Evolutionary conservation across 2,888 invertebrate genomes (phyloP).

Genomic region (Blastobasis lacticolella): DNA sequence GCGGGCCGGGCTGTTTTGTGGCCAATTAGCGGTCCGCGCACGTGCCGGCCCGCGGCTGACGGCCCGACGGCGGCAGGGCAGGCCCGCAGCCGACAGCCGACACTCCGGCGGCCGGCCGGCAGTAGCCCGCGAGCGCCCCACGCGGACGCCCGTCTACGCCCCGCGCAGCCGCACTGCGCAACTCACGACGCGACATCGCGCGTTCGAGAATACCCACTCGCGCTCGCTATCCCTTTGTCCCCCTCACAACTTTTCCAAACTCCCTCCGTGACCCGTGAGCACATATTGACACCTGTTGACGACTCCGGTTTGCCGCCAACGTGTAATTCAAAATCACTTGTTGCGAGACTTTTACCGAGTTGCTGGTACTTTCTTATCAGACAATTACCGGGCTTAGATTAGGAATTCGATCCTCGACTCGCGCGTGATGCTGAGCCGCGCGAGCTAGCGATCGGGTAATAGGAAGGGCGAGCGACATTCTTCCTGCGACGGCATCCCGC

Average conservation of each 20-base stretch:
- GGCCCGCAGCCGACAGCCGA: constrained; percentile 15
- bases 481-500: constrained; percentile 12
- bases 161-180: constrained; percentile 17
- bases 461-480: constrained; percentile 22
- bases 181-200: constrained; percentile 20
- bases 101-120: not conserved
- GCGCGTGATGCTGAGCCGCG: not conserved
- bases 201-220: constrained; percentile 17
- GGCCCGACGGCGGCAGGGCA: constrained; percentile 5
- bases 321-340: not conserved
- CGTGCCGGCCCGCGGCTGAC: constrained; percentile 32
- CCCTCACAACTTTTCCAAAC: constrained; percentile 19
- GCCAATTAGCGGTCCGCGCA: constrained; percentile 65
- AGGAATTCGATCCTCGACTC: not conserved
- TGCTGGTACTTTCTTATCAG: constrained; percentile 8
- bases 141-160: constrained; percentile 53
- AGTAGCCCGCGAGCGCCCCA: constrained; percentile 62
- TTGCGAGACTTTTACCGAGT: not conserved
- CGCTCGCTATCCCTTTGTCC: constrained; percentile 29
- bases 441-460: constrained; percentile 5
- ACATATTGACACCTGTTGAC: constrained; percentile 16
- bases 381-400: constrained; percentile 4
- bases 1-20: constrained; percentile 67
- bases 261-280: too few relatives aligned
- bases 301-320: too few relatives aligned